Base-by-base conservation (phyloP, 2,113 vertebrate genomes). In the Accipiter cooperii region DNA sequence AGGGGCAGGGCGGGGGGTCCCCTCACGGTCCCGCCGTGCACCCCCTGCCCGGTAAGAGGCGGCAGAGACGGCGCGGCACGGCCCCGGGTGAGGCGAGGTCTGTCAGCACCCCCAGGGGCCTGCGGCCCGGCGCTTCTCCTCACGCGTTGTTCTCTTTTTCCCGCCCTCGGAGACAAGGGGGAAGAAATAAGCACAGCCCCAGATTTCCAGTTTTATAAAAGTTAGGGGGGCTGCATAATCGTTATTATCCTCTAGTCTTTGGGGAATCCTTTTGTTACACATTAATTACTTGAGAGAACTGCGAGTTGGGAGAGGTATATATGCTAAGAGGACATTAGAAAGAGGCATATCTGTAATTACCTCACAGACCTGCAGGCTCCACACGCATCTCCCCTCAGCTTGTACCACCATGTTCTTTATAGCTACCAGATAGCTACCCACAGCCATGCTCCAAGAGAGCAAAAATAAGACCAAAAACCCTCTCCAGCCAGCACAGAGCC, bases 371-470 rank as follows among this genome's bases (percentile, higher is more conserved):
- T 13, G 11, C 31, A 38, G 13, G 19, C 17, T n/a, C 25, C 31
- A 9, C 13, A 10, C 0, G 0, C 1, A 4, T 4, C 13, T 68
- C 15, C 9, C 12, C 16, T 20, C 20, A 60, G 33, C 12, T 12
- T 3, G 3, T 19, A 2, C 14, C 12, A 4, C 19, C 8, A 11
- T 0, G 0, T 24, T 9, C 2, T 28, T 63, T 14, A 14, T 12
- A 44, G 8, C 31, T 24, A 4, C 17, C 17, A 21, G 17, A 10
- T 3, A 14, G 13, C 36, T 63, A 4, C 33, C 14, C 0, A 20
- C 5, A 46, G 28, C 28, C 13, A 12, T 3, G 3, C 13, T 42
- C 2, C 13, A 8, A 28, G 5, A 46, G 5, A n/a, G 1, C 34
- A 58, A 64, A 51, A 74, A 4, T 7, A 33, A 36, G 11, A 33